Conservation (phyloP, 92 coral and sea anemone species). For the Actinostola sp. region DNA sequence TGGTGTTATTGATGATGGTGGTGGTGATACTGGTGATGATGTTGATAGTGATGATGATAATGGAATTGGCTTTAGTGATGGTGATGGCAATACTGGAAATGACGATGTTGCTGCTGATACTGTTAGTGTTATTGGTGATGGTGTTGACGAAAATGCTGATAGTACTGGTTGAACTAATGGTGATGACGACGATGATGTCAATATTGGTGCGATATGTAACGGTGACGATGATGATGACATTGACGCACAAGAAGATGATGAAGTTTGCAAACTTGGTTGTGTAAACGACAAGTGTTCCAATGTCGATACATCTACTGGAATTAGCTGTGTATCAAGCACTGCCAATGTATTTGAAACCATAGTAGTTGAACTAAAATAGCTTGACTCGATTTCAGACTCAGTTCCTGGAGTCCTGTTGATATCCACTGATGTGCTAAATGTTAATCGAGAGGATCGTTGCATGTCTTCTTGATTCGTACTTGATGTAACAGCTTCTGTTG, state of each 20-base stretch:
- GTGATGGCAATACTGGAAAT: background rate
- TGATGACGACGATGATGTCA: constrained; percentile 2
- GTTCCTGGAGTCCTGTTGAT: no score
- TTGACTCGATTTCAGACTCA: no score
- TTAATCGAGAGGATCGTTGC: no score
- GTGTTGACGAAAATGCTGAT: background rate
- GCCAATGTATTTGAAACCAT: no score
- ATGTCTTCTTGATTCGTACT: no score
- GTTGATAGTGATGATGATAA: background rate
- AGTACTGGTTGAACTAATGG: background rate
- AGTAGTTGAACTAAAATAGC: no score
- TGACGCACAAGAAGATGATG: background rate
- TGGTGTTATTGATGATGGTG: background rate
- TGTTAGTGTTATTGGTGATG: background rate
- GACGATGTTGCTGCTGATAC: background rate
- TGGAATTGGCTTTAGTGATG: background rate
- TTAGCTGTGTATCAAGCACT: no score
- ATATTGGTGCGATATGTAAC: background rate
- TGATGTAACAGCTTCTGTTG: no score
- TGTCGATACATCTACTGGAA: no score
- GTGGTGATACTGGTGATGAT: background rate
- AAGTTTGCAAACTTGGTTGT: no score
- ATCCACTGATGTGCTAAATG: no score
- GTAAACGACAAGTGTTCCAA: no score
- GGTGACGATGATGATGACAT: background rate